phyloP scores from a whole-genome alignment of 2,113 vertebrate species.

The Pan troglodytes region NHGRI_mPanTro3-v2.1_pri NC_072398.2:47111001-47111500 shows the following conservation, averaged over 20 bases:
- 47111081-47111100: not conserved
- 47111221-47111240: not conserved
- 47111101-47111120: rapidly evolving
- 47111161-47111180: not conserved
- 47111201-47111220: not conserved
- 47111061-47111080: not conserved
- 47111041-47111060: not conserved
- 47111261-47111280: not conserved
- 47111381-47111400: not conserved
- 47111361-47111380: not conserved
- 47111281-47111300: not conserved
- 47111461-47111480: not conserved
- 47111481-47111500: not conserved
- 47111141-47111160: not conserved
- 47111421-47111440: not conserved
- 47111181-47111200: not conserved
- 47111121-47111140: not conserved
- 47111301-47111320: not conserved
- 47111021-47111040: not conserved
- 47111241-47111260: not conserved
- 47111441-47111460: not conserved
- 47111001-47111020: not conserved
- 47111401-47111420: rapidly evolving
- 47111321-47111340: not conserved
- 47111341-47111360: too few relatives aligned